phyloP scores from a whole-genome alignment of 2,797 vertebrate genomes.

The Gobio occitaniae region DNA sequence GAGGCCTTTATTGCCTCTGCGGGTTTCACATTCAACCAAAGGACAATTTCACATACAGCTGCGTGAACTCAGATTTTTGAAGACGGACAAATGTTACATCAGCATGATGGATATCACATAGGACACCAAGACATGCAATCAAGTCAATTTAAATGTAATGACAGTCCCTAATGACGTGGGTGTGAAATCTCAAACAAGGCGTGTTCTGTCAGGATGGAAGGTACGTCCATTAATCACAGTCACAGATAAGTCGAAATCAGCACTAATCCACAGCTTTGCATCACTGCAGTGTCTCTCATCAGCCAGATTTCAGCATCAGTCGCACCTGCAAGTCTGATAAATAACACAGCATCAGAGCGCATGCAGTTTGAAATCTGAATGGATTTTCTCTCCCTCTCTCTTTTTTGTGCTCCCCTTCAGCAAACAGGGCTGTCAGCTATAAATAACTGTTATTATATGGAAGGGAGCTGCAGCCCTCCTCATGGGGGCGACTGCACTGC shows the following conservation, averaged over 20 bases:
- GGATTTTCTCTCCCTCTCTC: conserved; percentile 51
- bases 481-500: conserved; percentile 70
- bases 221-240: not conserved
- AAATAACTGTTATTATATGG: conserved; percentile 76
- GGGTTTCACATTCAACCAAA: conserved; percentile 33
- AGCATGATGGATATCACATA: not conserved
- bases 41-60: not conserved
- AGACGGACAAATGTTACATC: not conserved
- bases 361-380: conserved; percentile 54
- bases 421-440: conserved; percentile 69
- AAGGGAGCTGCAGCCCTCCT: conserved; percentile 72
- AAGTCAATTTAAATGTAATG: not conserved
- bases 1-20: conserved; percentile 26
- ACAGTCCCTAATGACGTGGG: too few relatives aligned
- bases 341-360: conserved; percentile 48
- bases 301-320: conserved; percentile 19
- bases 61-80: not conserved
- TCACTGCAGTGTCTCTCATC: conserved; percentile 3
- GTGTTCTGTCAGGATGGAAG: not conserved
- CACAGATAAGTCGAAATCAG: not conserved
- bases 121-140: not conserved
- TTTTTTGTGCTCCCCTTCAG: conserved; percentile 62
- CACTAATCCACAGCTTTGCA: not conserved
- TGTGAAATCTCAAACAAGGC: not conserved
- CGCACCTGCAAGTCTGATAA: conserved; percentile 17